phyloP scores from a whole-genome alignment of 2,888 invertebrate species.

The Andrena chrysosceles region DNA sequence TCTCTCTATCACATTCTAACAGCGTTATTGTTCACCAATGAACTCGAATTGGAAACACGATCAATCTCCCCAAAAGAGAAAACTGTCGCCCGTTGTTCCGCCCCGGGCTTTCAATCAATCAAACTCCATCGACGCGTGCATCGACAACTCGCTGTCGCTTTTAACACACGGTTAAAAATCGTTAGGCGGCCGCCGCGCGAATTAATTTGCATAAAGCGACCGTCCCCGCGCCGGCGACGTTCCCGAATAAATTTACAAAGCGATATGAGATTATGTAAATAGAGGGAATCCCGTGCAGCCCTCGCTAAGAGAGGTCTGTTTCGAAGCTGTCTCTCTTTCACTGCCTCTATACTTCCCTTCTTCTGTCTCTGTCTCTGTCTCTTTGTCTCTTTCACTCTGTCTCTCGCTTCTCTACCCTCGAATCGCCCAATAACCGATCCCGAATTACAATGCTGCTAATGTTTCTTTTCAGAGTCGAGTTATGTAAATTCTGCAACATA shows the following conservation, averaged over 20 bases:
- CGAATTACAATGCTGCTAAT: constrained; percentile 56
- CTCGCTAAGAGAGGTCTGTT: neutral
- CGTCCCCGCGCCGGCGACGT: constrained; percentile 13
- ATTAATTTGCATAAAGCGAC: constrained; percentile 61
- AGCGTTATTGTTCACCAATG: neutral
- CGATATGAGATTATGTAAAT: constrained; percentile 71
- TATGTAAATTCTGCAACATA: constrained; percentile 68
- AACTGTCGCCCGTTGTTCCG: constrained; percentile 34
- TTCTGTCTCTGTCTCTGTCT: neutral
- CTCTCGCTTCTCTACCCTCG: neutral
- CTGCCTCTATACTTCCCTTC: neutral
- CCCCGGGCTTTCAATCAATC: constrained; percentile 41
- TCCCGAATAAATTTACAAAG: constrained; percentile 71
- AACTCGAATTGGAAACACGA: constrained; percentile 25
- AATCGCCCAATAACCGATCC: constrained; percentile 16
- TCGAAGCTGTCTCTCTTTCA: neutral
- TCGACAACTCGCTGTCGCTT: constrained; percentile 43
- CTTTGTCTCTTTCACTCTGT: neutral
- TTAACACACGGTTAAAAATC: constrained; percentile 67
- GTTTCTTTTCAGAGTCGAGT: constrained; percentile 68
- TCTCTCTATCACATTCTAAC: neutral
- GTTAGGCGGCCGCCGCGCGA: constrained; percentile 24
- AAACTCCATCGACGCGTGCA: constrained; percentile 24
- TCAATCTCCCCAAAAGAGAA: neutral
- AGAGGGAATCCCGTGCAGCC: neutral